These are phyloP conservation scores for Diadumene lineata DNA, from an alignment of 92 coral and sea anemone species.

Conservation along the genomic window DNA sequence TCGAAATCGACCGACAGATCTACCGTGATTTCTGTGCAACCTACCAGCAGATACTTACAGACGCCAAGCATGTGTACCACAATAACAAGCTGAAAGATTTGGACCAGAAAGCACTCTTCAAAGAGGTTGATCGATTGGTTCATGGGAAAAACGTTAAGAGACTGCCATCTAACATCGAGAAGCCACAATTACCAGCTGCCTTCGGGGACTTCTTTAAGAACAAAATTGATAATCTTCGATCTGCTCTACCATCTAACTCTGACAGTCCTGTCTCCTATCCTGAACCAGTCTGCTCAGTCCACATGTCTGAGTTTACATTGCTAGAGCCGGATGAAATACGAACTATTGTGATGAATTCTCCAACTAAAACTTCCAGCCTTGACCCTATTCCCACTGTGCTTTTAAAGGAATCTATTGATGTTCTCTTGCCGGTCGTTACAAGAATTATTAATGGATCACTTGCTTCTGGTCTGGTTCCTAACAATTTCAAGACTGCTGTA, in stretches of 20 bases:
- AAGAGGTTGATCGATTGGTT: constrained; percentile 25
- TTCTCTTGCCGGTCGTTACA: constrained; percentile 32
- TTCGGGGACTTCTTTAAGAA: constrained; percentile 1
- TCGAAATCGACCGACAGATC: constrained; percentile 40
- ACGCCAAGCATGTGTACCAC: constrained; percentile 34
- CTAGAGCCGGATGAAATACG: neutral
- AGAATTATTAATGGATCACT: constrained; percentile 2
- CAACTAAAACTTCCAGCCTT: constrained; percentile 48
- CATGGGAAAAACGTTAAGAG: constrained; percentile 5
- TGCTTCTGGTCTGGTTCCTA: neutral
- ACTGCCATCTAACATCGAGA: neutral
- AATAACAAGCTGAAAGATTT: constrained; percentile 17
- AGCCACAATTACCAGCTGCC: neutral
- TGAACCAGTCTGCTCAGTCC: neutral
- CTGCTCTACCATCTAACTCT: neutral
- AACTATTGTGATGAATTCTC: constrained; percentile 37
- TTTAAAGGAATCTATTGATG: constrained; percentile 27
- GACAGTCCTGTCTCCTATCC: neutral
- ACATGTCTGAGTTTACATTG: neutral
- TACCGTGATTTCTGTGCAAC: constrained; percentile 27
- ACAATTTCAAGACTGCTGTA: neutral
- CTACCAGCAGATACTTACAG: constrained; percentile 25
- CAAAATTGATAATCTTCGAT: neutral
- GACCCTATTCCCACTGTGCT: constrained; percentile 52
- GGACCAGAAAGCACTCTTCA: constrained; percentile 30